phyloP scores from a whole-genome alignment of 2,888 invertebrate genomes.

The Eupithecia inturbata region DNA sequence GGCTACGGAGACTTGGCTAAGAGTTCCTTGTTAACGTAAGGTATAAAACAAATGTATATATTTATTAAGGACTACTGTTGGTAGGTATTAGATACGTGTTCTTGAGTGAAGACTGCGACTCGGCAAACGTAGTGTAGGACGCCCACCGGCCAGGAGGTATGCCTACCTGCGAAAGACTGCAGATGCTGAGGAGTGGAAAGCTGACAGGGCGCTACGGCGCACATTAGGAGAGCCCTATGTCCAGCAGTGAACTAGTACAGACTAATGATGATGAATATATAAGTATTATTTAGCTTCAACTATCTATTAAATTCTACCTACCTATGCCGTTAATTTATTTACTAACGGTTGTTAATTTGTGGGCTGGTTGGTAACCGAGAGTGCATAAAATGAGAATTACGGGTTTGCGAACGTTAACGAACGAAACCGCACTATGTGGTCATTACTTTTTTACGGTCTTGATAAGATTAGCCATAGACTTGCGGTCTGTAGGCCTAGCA shows the following conservation, averaged over 20 bases:
- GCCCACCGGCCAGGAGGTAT: background rate
- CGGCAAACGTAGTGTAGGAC: background rate
- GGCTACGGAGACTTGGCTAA: too few relatives aligned
- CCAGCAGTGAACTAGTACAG: background rate
- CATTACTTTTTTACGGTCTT: conserved; percentile 15
- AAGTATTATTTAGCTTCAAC: background rate
- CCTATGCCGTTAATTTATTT: background rate
- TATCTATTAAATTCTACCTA: background rate
- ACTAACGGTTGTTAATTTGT: conserved; percentile 3
- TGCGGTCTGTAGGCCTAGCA: too few relatives aligned
- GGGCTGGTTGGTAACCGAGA: conserved; percentile 44
- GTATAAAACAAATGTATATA: background rate
- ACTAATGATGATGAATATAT: background rate
- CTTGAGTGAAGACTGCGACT: background rate
- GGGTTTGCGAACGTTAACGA: conserved; percentile 15
- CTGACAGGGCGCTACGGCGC: background rate
- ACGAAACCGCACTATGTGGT: conserved; percentile 8
- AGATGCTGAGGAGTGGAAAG: background rate
- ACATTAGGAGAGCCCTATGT: background rate
- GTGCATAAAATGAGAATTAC: conserved; percentile 46
- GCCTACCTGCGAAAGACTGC: background rate
- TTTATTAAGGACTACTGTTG: background rate
- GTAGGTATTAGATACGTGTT: background rate
- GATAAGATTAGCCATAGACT: background rate
- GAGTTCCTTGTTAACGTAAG: background rate